Evolutionary conservation across 2,888 invertebrate species (phyloP).

Genomic region (Pristionchus arcanus): DNA sequence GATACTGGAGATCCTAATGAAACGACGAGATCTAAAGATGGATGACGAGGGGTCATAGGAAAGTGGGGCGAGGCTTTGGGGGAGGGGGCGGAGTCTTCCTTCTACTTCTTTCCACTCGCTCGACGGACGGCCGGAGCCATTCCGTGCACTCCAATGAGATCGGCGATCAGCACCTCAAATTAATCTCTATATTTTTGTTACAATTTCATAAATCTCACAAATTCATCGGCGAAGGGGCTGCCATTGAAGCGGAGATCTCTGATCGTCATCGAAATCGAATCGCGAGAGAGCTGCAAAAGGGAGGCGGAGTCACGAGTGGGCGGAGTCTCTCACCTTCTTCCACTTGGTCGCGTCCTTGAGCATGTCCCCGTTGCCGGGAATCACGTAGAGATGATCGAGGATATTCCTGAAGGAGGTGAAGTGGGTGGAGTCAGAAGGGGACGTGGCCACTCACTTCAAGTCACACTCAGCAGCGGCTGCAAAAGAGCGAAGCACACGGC

Average conservation of each 20-base stretch:
- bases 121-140: background rate
- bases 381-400: background rate
- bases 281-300: background rate
- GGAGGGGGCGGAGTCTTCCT: constrained; percentile 10
- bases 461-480: background rate
- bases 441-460: background rate
- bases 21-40: no score
- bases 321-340: constrained; percentile 36
- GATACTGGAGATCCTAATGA: no score
- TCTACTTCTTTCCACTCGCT: background rate
- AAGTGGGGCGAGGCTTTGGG: constrained; percentile 18
- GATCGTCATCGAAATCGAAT: background rate
- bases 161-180: background rate
- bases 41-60: background rate
- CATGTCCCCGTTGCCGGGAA: background rate
- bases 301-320: constrained; percentile 13
- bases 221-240: background rate
- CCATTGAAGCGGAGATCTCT: background rate
- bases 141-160: constrained; percentile 23
- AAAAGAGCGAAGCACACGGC: constrained; percentile 14
- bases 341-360: constrained; percentile 32
- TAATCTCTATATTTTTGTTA: background rate
- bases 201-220: background rate
- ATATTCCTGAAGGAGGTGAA: constrained; percentile 1
- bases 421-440: background rate